Conservation (phyloP, 2,797 vertebrate species). For the Gastrophryne carolinensis region DNA sequence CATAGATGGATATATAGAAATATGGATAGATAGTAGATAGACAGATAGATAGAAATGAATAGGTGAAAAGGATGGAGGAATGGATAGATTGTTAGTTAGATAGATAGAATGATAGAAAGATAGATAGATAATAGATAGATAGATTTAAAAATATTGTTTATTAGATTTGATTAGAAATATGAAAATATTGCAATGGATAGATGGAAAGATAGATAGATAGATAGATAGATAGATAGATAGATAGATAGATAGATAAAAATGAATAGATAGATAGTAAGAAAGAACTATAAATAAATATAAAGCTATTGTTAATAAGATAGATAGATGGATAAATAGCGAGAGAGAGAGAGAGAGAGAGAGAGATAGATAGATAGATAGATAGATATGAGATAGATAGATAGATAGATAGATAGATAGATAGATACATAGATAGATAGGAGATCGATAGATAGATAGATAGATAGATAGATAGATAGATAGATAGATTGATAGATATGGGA, state of each 20-base stretch:
- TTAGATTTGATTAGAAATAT: too few relatives aligned
- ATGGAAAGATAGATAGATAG: background rate
- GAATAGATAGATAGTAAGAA: background rate
- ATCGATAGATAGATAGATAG: too few relatives aligned
- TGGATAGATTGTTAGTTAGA: background rate
- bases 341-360: background rate
- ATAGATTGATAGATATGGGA: too few relatives aligned
- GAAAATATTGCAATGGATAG: background rate
- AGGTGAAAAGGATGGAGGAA: background rate
- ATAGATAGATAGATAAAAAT: slow-evolving; percentile 2
- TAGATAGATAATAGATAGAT: too few relatives aligned
- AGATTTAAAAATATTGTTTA: too few relatives aligned
- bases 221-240: slow-evolving; percentile 15
- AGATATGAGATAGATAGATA: background rate
- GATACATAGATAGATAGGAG: background rate
- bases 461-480: too few relatives aligned
- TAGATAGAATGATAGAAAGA: too few relatives aligned
- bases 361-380: slow-evolving; percentile 1
- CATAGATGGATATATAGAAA: background rate
- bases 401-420: background rate
- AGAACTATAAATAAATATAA: slow-evolving; percentile 12
- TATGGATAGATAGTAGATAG: background rate
- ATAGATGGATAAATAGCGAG: background rate
- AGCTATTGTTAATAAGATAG: background rate
- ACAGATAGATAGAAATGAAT: background rate